Evolutionary conservation across 2,797 vertebrate species (phyloP).

Genomic region (Megalops cyprinoides): DNA sequence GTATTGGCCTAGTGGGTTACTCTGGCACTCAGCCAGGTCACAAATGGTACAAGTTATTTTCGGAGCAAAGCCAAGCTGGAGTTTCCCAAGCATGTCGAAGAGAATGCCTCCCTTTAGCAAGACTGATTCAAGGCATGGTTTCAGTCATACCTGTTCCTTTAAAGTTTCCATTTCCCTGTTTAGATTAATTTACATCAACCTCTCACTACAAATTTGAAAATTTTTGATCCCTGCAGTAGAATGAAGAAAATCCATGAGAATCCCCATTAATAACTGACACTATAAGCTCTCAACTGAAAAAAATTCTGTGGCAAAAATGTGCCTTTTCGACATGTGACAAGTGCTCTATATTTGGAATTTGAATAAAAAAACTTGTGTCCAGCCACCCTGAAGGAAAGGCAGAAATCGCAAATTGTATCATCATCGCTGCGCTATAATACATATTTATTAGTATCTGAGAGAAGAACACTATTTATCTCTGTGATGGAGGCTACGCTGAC

Average conservation of each 20-base stretch:
- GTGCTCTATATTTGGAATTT: not conserved
- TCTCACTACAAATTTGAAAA: too few relatives aligned
- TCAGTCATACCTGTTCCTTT: not conserved
- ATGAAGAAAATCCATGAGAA: too few relatives aligned
- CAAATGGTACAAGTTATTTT: conserved; percentile 49
- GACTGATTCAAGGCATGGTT: not conserved
- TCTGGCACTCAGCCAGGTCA: conserved; percentile 63
- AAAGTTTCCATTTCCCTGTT: not conserved
- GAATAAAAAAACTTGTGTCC: conserved; percentile 51
- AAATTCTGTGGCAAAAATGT: not conserved
- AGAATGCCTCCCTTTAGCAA: not conserved
- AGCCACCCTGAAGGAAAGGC: conserved; percentile 53
- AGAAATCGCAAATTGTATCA: conserved; percentile 25
- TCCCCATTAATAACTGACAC: too few relatives aligned
- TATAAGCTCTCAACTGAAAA: not conserved
- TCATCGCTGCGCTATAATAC: conserved; percentile 53
- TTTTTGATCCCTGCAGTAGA: too few relatives aligned
- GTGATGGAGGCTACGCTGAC: conserved; percentile 52
- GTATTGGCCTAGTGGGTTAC: conserved; percentile 68
- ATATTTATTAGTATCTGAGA: conserved; percentile 49
- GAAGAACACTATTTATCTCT: conserved; percentile 62
- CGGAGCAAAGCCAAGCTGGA: conserved; percentile 34
- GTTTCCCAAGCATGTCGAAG: not conserved
- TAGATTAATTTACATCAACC: not conserved
- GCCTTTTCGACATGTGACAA: not conserved